Base-by-base conservation (phyloP, 2,113 vertebrate species). In the Steatornis caripensis region DNA sequence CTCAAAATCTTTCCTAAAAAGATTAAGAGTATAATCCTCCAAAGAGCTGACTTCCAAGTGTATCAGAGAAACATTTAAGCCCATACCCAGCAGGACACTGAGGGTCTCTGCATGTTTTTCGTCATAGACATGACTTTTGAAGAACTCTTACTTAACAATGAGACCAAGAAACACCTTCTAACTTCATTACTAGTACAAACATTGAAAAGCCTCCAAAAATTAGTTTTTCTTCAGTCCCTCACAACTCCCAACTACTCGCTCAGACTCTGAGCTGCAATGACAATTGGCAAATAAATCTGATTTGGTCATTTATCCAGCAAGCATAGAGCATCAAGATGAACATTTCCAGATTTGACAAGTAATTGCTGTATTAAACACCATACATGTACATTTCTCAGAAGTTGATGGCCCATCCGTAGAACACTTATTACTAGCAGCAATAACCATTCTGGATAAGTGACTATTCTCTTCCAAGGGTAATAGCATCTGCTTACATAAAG, bases 381-480 rank as follows among this genome's bases (percentile, higher is more conserved):
- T 12, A 46, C 61, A 27, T 62, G 37, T 36, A 79, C 64, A 65
- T 88, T 82, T 53, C 45, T 92, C 58, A 78, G 81, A 88, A 94
- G 64, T 0, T 76, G 65, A 94, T 77, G 53, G 65, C 37, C 77
- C 53, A 85, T 80, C 46, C 5, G 1, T 17, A 75, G 78, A 89
- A 95, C 65, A 70, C 68, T 53, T 66, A 68, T 58, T 37, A 78
- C 85, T 78, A 90, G 49, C 54, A 93, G 83, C 81, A 96, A 78
- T 89, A 89, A 92, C 62, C 64, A 79, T 62, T 75, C 32, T 66
- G 70, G n/a, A 1, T 82, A 96, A 93, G 61, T 27, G 68, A 94
- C 79, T 93, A 60, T 77, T 87, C 43, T 95, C 39, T 94, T 97
- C 69, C 79, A 96, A 94, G 43, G 51, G 74, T 88, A 97, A 94